Percentiles rank a stretch among this genome's conserved stretches.
Evolutionary conservation across 1,140 invertebrate genomes (phyloP).

Genomic region (Diploscapter pachys): DNA sequence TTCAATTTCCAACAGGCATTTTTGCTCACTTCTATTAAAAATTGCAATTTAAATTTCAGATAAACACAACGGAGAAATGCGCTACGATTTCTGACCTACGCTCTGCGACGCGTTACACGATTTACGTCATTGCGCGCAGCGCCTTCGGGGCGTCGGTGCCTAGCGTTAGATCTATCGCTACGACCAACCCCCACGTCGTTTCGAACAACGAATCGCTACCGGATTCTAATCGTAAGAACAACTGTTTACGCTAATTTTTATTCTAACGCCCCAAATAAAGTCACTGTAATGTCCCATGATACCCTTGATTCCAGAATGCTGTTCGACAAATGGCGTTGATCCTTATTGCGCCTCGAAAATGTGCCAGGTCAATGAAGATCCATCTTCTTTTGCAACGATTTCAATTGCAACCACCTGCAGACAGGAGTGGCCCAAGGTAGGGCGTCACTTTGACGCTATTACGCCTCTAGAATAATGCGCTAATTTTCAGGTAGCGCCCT

Average conservation of each 20-base stretch:
- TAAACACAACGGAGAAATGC: slow-evolving; percentile 41
- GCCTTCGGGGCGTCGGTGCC: slow-evolving; percentile 37
- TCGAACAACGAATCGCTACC: slow-evolving; percentile 17
- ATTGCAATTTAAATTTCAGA: slow-evolving; percentile 28
- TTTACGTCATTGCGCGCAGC: slow-evolving; percentile 39
- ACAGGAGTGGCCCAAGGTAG: slow-evolving; percentile 27
- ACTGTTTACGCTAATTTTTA: not conserved
- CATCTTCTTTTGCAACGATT: slow-evolving; percentile 25
- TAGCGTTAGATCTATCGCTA: slow-evolving; percentile 29
- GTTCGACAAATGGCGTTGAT: slow-evolving; percentile 22
- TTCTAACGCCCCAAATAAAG: not conserved
- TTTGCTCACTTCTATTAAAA: slow-evolving; percentile 23
- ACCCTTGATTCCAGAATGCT: slow-evolving; percentile 24
- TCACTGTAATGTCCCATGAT: not conserved
- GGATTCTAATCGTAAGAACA: slow-evolving; percentile 10
- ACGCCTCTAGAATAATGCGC: not conserved
- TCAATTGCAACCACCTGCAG: slow-evolving; percentile 30
- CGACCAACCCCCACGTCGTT: slow-evolving; percentile 32
- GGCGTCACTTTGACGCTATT: not conserved
- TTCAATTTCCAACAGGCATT: slow-evolving; percentile 31
- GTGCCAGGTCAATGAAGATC: slow-evolving; percentile 22
- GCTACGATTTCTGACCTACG: slow-evolving; percentile 33
- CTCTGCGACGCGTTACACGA: slow-evolving; percentile 33
- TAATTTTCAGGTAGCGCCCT: slow-evolving; percentile 19
- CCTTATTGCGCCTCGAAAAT: slow-evolving; percentile 26